Conservation (phyloP, 1,140 invertebrate species). For the Popillia japonica region DNA sequence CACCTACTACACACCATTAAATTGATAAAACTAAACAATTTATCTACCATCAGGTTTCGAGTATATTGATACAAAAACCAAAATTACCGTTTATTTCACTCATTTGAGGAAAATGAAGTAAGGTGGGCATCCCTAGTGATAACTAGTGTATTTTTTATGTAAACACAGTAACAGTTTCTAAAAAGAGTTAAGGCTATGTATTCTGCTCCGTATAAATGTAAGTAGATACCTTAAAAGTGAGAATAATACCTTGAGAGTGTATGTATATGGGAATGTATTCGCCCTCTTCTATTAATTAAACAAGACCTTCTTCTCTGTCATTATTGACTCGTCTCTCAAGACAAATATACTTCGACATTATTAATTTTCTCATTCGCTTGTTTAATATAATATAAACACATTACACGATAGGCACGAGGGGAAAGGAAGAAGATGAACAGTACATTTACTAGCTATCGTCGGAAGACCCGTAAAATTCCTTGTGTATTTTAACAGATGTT, state of each 20-base stretch:
- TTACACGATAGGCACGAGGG: neutral
- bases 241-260: neutral
- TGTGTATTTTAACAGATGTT: constrained; percentile 42
- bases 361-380: constrained; percentile 38
- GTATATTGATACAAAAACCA: no score
- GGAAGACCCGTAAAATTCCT: constrained; percentile 29
- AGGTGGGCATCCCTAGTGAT: no score
- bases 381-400: constrained; percentile 38
- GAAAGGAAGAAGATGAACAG: neutral
- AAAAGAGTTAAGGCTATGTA: no score
- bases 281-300: constrained; percentile 10
- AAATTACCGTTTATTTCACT: no score
- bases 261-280: neutral
- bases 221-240: neutral
- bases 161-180: no score
- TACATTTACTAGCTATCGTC: neutral
- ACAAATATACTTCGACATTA: constrained; percentile 34
- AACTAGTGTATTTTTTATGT: no score
- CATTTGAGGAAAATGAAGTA: no score
- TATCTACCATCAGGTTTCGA: no score
- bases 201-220: no score
- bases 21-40: no score
- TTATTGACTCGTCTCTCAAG: constrained; percentile 30
- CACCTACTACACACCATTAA: no score
- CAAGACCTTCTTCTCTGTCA: constrained; percentile 16